Evolutionary conservation across 2,113 vertebrate genomes (phyloP).

Genomic region (Aphyosemion australe): DNA sequence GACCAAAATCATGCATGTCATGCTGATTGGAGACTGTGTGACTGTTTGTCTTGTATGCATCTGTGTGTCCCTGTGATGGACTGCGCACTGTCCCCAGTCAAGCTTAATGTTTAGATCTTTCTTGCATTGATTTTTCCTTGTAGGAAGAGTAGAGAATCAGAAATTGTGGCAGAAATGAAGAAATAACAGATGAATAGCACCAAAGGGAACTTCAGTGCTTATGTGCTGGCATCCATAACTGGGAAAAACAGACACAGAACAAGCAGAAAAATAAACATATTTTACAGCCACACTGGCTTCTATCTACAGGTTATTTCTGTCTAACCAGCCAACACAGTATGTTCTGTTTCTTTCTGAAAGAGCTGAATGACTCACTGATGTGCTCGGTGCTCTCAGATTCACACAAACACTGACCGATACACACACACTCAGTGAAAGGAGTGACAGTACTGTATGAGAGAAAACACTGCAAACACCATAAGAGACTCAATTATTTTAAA

Average conservation of each 20-base stretch:
- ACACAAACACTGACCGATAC: neutral
- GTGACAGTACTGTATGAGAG: neutral
- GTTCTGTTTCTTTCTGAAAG: slow-evolving; percentile 20
- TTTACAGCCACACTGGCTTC: neutral
- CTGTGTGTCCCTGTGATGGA: too few species aligned
- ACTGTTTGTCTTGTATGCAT: too few species aligned
- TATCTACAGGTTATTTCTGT: slow-evolving; percentile 18
- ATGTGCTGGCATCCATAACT: too few species aligned
- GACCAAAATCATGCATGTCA: too few species aligned
- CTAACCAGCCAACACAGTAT: neutral
- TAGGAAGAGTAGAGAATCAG: too few species aligned
- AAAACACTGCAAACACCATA: slow-evolving; percentile 17
- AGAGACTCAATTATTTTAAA: slow-evolving; percentile 15
- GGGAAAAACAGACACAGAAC: neutral
- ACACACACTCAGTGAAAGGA: neutral
- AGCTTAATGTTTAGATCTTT: too few species aligned
- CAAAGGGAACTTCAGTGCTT: too few species aligned
- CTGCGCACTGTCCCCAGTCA: too few species aligned
- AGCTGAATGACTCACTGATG: slow-evolving; percentile 34
- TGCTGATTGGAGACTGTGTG: too few species aligned
- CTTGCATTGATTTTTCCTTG: too few species aligned
- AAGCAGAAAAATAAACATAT: neutral
- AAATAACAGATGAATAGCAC: too few species aligned
- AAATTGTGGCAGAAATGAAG: too few species aligned
- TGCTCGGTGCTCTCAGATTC: slow-evolving; percentile 5